These are phyloP conservation scores for Limenitis camilla DNA, from an alignment of 2,888 invertebrate species.

Conservation along the genomic window DNA sequence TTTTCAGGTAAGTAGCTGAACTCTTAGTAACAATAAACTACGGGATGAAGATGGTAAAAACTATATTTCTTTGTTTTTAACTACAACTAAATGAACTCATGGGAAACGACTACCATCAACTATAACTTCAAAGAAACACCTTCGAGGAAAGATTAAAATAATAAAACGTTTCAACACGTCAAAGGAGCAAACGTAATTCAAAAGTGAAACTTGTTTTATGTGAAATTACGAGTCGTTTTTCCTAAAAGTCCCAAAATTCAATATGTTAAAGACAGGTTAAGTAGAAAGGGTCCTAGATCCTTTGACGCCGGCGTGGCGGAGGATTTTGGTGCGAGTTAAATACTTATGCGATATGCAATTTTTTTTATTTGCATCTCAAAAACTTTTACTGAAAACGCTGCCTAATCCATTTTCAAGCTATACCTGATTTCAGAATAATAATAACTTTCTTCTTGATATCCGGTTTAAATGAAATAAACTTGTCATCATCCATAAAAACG, in stretches of 20 bases:
- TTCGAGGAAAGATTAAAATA: not conserved
- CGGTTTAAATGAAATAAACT: too few species aligned
- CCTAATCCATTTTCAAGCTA: too few species aligned
- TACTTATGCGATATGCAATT: not conserved
- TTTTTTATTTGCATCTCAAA: not conserved
- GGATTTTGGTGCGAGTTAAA: slow-evolving; percentile 27
- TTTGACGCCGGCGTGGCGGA: slow-evolving; percentile 34
- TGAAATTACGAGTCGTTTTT: slow-evolving; percentile 26
- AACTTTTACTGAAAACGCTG: too few species aligned
- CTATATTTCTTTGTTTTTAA: too few species aligned
- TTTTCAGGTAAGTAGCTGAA: slow-evolving; percentile 55
- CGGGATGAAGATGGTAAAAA: slow-evolving; percentile 9
- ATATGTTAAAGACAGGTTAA: slow-evolving; percentile 50
- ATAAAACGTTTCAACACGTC: too few species aligned
- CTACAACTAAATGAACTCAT: too few species aligned
- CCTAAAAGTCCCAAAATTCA: slow-evolving; percentile 32
- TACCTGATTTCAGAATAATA: too few species aligned
- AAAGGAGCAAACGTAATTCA: slow-evolving; percentile 1
- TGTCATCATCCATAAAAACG: too few species aligned
- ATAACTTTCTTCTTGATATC: too few species aligned
- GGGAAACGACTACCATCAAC: too few species aligned
- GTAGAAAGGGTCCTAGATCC: slow-evolving; percentile 38
- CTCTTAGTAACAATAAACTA: slow-evolving; percentile 1
- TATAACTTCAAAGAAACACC: not conserved
- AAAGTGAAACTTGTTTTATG: slow-evolving; percentile 12